Conservation (phyloP, 1,140 invertebrate species). For the Teleopsis dalmanni region DNA sequence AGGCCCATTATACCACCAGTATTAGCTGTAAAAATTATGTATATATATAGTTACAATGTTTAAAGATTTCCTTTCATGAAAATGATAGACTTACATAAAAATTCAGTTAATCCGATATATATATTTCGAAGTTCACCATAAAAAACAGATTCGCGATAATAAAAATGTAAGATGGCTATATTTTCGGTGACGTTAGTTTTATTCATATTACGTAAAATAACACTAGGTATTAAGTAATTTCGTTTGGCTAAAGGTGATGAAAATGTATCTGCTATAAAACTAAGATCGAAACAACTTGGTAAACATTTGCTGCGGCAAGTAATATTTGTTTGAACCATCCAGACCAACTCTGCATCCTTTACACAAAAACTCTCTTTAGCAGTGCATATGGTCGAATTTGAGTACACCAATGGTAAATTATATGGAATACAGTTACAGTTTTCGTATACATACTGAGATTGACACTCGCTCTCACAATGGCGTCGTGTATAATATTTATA, state of each 20-base stretch:
- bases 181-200: conserved; percentile 40
- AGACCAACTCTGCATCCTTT: conserved; percentile 5
- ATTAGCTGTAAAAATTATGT: conserved; percentile 52
- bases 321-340: neutral
- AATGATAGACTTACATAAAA: conserved; percentile 55
- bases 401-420: conserved; percentile 52
- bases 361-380: conserved; percentile 20
- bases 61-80: neutral
- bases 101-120: conserved; percentile 67
- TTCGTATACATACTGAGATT: conserved; percentile 55
- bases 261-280: conserved; percentile 25
- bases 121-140: conserved; percentile 61
- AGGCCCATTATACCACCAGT: conserved; percentile 71
- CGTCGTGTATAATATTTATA: conserved; percentile 40
- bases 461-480: conserved; percentile 64
- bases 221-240: conserved; percentile 21
- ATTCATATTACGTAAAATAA: conserved; percentile 19
- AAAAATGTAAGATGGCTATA: conserved; percentile 66
- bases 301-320: conserved; percentile 22
- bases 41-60: neutral
- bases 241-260: conserved; percentile 21
- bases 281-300: conserved; percentile 31
- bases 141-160: conserved; percentile 61
- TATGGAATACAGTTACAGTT: conserved; percentile 60
- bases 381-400: conserved; percentile 23